phyloP scores from a whole-genome alignment of 2,888 invertebrate species.

The Sympetrum striolatum region DNA sequence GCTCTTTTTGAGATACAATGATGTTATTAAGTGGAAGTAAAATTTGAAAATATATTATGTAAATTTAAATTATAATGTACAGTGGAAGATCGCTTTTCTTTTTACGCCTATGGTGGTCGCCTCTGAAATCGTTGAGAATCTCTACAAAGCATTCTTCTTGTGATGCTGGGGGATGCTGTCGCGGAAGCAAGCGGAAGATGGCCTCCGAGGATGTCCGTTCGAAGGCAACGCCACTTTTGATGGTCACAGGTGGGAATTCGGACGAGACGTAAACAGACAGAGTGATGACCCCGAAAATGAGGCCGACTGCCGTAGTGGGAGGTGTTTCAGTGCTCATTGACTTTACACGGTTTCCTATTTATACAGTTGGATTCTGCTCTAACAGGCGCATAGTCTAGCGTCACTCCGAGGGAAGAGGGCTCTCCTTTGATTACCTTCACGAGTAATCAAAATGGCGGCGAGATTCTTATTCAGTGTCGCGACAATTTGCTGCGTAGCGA shows the following conservation, averaged over 20 bases:
- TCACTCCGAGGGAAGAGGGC: background rate
- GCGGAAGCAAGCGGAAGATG: background rate
- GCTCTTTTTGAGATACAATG: no score
- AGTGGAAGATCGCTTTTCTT: no score
- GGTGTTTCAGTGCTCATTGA: background rate
- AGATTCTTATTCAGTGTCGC: background rate
- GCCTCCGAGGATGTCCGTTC: background rate
- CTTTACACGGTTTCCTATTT: background rate
- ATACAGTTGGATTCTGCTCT: background rate
- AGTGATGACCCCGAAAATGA: slow-evolving; percentile 5
- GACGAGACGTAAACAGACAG: background rate
- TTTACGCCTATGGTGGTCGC: no score
- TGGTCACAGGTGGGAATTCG: background rate
- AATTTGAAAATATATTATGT: no score
- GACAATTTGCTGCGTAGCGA: background rate
- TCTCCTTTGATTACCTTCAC: background rate
- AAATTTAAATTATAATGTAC: no score
- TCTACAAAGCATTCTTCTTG: no score
- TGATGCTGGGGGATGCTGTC: background rate
- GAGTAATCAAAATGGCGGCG: background rate
- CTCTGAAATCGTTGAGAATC: no score
- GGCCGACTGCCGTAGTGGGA: background rate
- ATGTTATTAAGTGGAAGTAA: no score
- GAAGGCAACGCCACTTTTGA: no score
- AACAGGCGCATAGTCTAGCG: no score